Base-by-base conservation (phyloP, 2,888 invertebrate genomes). In the Thelaira solivaga region DNA sequence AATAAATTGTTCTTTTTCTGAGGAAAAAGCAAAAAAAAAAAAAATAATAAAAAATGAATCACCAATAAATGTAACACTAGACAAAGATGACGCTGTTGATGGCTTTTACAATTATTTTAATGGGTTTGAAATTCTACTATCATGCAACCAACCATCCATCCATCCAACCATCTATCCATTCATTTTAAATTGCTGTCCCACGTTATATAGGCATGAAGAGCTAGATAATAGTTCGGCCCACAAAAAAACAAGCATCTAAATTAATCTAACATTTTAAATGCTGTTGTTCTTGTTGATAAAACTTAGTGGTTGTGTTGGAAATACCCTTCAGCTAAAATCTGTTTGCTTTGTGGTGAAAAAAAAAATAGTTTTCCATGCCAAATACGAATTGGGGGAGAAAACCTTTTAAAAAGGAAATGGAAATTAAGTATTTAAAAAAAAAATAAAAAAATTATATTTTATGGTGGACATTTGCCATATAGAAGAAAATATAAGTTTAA, bases 101-200 rank as follows among this genome's bases (percentile, higher is more conserved):
- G 41, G n/a, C 8, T 73, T 49, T 47, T 24, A 41, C 57, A 73
- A 73, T 64, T 57, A 65, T 65, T 73, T 53, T 65, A 73, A 73
- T 73, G 49, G 69, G 13, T 65, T 64, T 49, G 22, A 29, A 64
- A 24, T 31, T 39, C 47, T 26, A 24, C 53, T 53, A 34, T 34
- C 43, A 57, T 36, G 5, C 8, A n/a, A 20, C 11, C n/a, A n/a
- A 5, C 20, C 45, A 24, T 6, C 13, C 18, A 20, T 29, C 4
- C 43, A 59, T n/a, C n/a, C n/a, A n/a, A n/a, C n/a, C n/a, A n/a
- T n/a, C n/a, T n/a, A n/a, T 16, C 20, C 61, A 16, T 24, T 4
- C 39, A 41, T 43, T 51, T 55, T 8, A 24, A 31, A 24, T 55
- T 34, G n/a, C 34, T 55, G 22, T n/a, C 4, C 6, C n/a, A 20